Evolutionary conservation across 2,113 vertebrate genomes (phyloP).

Genomic region (Baryphthengus martii): DNA sequence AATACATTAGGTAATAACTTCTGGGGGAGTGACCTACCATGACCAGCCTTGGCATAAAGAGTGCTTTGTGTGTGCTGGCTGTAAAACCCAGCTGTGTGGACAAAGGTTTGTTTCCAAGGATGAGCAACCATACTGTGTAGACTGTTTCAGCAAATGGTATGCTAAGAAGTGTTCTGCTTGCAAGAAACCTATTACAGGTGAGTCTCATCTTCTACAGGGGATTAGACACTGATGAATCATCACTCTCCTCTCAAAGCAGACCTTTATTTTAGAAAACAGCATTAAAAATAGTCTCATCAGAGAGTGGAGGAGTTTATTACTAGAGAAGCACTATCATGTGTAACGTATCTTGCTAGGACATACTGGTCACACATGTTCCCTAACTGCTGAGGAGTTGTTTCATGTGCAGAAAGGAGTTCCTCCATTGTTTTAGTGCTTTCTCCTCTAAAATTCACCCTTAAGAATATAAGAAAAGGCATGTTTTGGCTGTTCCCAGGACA

Average conservation of each 20-base stretch:
- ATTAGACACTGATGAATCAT: neutral
- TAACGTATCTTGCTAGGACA: neutral
- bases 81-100: constrained; percentile 70
- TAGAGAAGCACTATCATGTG: neutral
- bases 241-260: neutral
- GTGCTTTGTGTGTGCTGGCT: constrained; percentile 77
- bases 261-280: neutral
- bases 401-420: neutral
- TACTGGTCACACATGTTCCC: rapidly evolving
- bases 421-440: neutral
- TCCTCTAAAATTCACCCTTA: neutral
- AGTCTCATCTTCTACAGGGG: neutral
- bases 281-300: neutral
- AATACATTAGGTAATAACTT: constrained; percentile 70
- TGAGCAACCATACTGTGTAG: constrained; percentile 74
- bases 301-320: neutral
- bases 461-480: neutral
- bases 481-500: neutral
- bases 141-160: constrained; percentile 73
- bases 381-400: neutral
- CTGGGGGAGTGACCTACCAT: constrained; percentile 69
- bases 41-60: constrained; percentile 80
- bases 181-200: constrained; percentile 73
- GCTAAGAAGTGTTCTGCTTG: constrained; percentile 75
- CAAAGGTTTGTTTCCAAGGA: constrained; percentile 77